These are phyloP conservation scores for Tyrannus savana DNA, from an alignment of 2,113 vertebrate genomes.

Conservation along the genomic window DNA sequence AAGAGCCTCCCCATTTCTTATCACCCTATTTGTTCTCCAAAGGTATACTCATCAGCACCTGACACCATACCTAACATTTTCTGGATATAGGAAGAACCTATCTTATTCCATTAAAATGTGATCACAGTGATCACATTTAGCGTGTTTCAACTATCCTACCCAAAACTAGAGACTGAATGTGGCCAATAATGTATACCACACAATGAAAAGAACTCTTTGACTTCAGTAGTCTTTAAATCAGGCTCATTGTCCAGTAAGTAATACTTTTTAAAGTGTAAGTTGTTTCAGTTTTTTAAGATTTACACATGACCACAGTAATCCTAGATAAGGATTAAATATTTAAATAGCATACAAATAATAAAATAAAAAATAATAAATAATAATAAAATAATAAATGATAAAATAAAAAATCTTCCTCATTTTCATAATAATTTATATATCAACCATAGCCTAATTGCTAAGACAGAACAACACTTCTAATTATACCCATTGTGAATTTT, in stretches of 20 bases:
- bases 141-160: neutral
- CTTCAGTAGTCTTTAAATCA: neutral
- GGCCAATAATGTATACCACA: neutral
- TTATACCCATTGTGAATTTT: conserved; percentile 36
- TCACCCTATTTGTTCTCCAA: neutral
- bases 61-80: neutral
- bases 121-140: neutral
- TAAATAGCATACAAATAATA: neutral
- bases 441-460: conserved; percentile 17
- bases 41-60: neutral
- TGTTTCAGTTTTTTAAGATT: neutral
- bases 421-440: conserved; percentile 2
- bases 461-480: conserved; percentile 38
- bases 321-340: neutral
- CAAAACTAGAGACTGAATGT: neutral
- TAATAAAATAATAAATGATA: too few species aligned
- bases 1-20: neutral
- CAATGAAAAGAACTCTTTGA: neutral
- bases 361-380: neutral
- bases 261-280: neutral
- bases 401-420: neutral
- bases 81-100: neutral
- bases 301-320: neutral
- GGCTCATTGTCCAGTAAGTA: neutral
- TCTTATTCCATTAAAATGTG: neutral